phyloP scores from a whole-genome alignment of 2,797 vertebrate genomes.

The Thunnus albacares region DNA sequence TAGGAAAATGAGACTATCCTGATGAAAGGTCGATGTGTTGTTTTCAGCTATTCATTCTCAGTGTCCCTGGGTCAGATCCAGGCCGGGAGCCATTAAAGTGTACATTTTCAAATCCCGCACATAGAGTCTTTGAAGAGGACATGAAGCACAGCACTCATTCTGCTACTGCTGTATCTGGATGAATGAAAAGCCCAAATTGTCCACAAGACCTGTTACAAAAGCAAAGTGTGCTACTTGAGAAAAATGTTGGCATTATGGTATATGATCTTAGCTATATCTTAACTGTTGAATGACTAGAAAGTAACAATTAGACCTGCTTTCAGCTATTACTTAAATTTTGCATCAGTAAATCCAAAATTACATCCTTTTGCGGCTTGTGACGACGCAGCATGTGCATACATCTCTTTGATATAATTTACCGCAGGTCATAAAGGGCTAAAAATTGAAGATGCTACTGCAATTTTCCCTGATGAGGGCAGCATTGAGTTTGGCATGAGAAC shows the following conservation, averaged over 20 bases:
- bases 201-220: not conserved
- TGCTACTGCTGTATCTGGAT: slow-evolving; percentile 4
- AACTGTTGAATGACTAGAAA: not conserved
- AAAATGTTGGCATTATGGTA: not conserved
- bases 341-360: slow-evolving; percentile 24
- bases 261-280: not conserved
- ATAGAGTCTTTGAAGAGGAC: not conserved
- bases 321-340: slow-evolving; percentile 19
- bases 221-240: too few species aligned
- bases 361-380: slow-evolving; percentile 16
- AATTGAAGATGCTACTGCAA: slow-evolving; percentile 4
- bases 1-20: not conserved
- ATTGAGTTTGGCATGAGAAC: slow-evolving; percentile 37
- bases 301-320: not conserved
- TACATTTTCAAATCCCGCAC: not conserved
- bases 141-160: not conserved
- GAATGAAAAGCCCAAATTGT: not conserved
- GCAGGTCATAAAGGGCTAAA: slow-evolving; percentile 35
- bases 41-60: not conserved
- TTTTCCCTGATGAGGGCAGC: slow-evolving; percentile 68
- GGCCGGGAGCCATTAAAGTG: not conserved
- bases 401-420: slow-evolving; percentile 13
- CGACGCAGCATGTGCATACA: slow-evolving; percentile 5
- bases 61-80: not conserved
- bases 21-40: not conserved